Base-by-base conservation (phyloP, 2,888 invertebrate genomes). In the Macrosiphum euphorbiae region DNA sequence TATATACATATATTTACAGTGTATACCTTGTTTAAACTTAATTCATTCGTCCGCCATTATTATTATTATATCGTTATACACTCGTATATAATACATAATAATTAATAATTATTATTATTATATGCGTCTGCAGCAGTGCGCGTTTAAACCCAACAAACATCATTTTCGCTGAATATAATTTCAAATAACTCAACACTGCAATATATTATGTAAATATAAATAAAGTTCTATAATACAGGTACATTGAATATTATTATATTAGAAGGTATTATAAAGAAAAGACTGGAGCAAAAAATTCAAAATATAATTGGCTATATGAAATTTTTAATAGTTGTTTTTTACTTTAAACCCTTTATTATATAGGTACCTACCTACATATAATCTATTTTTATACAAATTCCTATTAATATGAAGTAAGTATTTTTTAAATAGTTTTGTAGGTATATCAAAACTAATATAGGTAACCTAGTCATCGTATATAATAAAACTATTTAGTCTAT, bases 1-100 rank as follows among this genome's bases (percentile, higher is more conserved):
- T 41, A 28, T 78, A 35, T 89, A 61, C 41, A 26, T 58, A 41
- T 61, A 89, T 89, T 90, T 90, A 90, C 44, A 28, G 89, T 47
- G 13, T 52, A 41, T 52, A 41, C 52, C 84, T 91, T 35, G 78
- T 78, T 52, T 41, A 91, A 91, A 91, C 91, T 84, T 52, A 84
- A 91, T 91, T 84, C 91, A 41, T 55, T 78, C 78, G 78, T 78
- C 78, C 85, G 52, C 41, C 35, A 52, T 67, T 52, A 55, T 24
- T 41, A 41, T 90, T 78, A 20, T 35, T 78, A 61, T 61, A 90
- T 67, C 7, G n/a, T 50, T 50, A 35, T 50, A 67, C 26, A 26
- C 47, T 28, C 35, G 50, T 90, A 47, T 47, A 58, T 58, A 26
- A 41, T 58, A 44, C 85, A 78, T 78, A 41, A 55, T 88, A 55